A percentile compares a stretch with the other conserved stretches of the same genome.
phyloP scores from a whole-genome alignment of 2,797 vertebrate species.

The Tarsius wallacei region DNA sequence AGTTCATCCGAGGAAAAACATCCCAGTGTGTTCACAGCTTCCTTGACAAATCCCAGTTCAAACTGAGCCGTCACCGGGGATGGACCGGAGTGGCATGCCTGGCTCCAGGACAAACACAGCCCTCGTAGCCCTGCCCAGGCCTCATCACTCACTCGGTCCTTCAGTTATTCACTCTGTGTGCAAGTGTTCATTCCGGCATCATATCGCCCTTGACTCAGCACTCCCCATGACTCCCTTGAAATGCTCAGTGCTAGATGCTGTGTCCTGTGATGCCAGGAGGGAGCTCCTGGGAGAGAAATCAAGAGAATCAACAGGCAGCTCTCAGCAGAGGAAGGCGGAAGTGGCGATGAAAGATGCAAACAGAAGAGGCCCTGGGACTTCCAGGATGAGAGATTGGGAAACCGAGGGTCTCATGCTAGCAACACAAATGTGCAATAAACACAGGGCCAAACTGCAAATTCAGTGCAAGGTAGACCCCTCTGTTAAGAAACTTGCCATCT shows the following conservation, averaged over 20 bases:
- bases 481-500: background rate
- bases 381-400: background rate
- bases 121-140: fast-evolving
- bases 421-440: background rate
- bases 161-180: fast-evolving
- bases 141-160: background rate
- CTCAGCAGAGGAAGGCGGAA: background rate
- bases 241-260: fast-evolving
- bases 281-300: background rate
- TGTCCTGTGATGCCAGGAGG: background rate
- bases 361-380: background rate
- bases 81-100: background rate
- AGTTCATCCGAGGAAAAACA: background rate
- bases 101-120: background rate
- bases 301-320: background rate
- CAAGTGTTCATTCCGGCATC: fast-evolving
- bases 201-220: fast-evolving
- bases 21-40: conserved; percentile 4
- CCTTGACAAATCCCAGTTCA: conserved; percentile 56
- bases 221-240: background rate
- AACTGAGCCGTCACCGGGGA: conserved; percentile 6
- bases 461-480: background rate
- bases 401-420: background rate
- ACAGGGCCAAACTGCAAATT: background rate
- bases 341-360: background rate